Base-by-base conservation (phyloP, 2,113 vertebrate genomes). In the Anolis carolinensis region DNA sequence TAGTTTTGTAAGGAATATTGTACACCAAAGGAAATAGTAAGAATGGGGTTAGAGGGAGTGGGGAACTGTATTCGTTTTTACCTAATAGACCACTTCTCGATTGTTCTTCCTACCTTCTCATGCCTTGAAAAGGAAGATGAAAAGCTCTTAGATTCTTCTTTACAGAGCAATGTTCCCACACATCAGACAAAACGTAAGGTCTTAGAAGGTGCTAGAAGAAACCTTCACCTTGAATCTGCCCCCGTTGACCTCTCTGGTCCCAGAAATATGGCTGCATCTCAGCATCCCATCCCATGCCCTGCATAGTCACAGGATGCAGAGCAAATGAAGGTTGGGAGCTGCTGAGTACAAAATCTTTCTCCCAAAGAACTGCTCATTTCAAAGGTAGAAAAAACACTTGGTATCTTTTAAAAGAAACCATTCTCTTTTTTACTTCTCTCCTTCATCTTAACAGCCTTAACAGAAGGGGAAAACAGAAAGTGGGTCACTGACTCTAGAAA, bases 61-160 rank as follows among this genome's bases (percentile, higher is more conserved):
- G 0, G 59, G 91, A 93, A 92, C 76, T 50, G 63, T 91, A 94
- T 91, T 94, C 87, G 93, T 94, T 92, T 88, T 95, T 91, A 87
- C 82, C 81, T 86, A 84, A 79, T 85, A 89, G 93, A 93, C 91
- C 82, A 93, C 88, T 9, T 36, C 55, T 59, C 55, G 11, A 59
- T 59, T 59, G 55, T 59, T 59, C 55, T 59, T 59, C 55, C 14
- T 59, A 20, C 18, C 55, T 59, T 59, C 55, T 59, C 55, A 16
- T 14, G 14, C 88, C 77, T 87, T 13, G 1, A 7, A 27, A 87
- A 79, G 84, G 86, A 91, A 86, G 92, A 91, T 83, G 55, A 44
- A 25, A 85, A 8, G 44, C 79, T 72, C 86, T 34, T 90, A 87
- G 81, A 52, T 91, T 78, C 59, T 36, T 79, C 14, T 62, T 90